Conservation (phyloP, 1,140 invertebrate genomes). For the Eueides isabella region DNA sequence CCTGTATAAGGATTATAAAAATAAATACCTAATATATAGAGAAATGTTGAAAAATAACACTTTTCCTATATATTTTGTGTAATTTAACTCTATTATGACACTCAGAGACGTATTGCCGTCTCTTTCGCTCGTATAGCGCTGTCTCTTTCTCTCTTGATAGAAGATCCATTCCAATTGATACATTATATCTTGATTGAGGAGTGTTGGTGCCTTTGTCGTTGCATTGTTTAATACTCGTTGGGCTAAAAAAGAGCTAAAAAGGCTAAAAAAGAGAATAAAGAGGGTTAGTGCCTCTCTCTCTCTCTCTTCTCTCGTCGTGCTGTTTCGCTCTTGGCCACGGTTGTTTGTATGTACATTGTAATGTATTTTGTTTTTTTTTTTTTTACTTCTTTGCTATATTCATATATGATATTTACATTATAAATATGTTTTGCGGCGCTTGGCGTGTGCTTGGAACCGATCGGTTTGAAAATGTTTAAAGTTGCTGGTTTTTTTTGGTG, state of each 20-base stretch:
- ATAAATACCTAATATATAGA: neutral
- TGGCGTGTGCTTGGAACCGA: conserved; percentile 15
- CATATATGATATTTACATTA: neutral
- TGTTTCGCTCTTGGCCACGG: neutral
- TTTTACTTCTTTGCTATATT: too few species aligned
- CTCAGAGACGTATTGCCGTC: neutral
- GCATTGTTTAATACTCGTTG: conserved; percentile 26
- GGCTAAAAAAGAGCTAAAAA: neutral
- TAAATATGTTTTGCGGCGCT: conserved; percentile 24
- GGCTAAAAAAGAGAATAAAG: neutral
- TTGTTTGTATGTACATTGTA: conserved; percentile 32
- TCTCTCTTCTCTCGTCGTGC: neutral
- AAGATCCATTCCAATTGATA: conserved; percentile 1
- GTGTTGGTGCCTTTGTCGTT: conserved; percentile 29
- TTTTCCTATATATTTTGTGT: neutral
- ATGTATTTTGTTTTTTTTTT: conserved; percentile 36
- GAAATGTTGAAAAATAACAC: neutral
- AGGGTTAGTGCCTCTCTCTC: too few species aligned
- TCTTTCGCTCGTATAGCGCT: neutral
- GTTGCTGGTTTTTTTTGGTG: neutral
- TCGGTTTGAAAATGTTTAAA: conserved; percentile 4
- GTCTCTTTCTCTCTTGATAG: conserved; percentile 1
- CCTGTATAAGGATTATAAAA: neutral
- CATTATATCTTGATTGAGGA: neutral
- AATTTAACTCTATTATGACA: neutral